These are phyloP conservation scores for Ancistrus triradiatus DNA, from an alignment of 2,113 vertebrate genomes.

Conservation along the genomic window DNA sequence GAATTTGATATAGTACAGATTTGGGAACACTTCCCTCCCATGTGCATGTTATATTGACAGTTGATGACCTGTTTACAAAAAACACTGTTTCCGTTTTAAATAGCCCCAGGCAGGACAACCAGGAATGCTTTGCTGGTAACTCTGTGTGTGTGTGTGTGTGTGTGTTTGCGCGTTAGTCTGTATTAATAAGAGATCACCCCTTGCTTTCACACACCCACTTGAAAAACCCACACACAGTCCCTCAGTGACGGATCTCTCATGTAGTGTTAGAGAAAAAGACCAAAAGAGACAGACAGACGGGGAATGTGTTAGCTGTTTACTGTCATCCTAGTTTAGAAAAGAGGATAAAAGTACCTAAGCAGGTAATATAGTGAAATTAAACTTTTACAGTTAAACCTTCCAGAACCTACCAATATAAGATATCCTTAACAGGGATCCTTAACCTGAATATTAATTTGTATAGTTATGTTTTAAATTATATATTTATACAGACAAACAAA, in stretches of 20 bases:
- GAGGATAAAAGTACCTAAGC: too few relatives aligned
- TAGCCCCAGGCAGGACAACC: background rate
- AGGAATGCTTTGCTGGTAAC: background rate
- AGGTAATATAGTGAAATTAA: too few relatives aligned
- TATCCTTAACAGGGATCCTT: too few relatives aligned
- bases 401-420: too few relatives aligned
- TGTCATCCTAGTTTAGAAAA: too few relatives aligned
- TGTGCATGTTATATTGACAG: background rate
- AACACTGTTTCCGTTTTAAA: background rate
- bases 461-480: too few relatives aligned
- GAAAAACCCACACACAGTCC: slow-evolving; percentile 13
- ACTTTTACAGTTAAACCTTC: too few relatives aligned
- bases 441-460: too few relatives aligned
- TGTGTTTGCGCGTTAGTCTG: slow-evolving; percentile 21
- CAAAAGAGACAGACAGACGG: too few relatives aligned
- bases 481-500: too few relatives aligned
- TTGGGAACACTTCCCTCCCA: background rate
- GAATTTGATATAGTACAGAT: too few relatives aligned
- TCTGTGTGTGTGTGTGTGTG: slow-evolving; percentile 28
- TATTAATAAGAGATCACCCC: slow-evolving; percentile 9
- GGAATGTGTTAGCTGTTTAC: too few relatives aligned
- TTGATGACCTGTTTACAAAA: slow-evolving; percentile 14
- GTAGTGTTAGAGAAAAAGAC: background rate
- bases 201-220: slow-evolving; percentile 11
- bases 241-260: background rate